A percentile compares a stretch with the other conserved stretches of the same genome.
phyloP scores from a whole-genome alignment of 1,140 invertebrate species.

The Chionoecetes opilio region DNA sequence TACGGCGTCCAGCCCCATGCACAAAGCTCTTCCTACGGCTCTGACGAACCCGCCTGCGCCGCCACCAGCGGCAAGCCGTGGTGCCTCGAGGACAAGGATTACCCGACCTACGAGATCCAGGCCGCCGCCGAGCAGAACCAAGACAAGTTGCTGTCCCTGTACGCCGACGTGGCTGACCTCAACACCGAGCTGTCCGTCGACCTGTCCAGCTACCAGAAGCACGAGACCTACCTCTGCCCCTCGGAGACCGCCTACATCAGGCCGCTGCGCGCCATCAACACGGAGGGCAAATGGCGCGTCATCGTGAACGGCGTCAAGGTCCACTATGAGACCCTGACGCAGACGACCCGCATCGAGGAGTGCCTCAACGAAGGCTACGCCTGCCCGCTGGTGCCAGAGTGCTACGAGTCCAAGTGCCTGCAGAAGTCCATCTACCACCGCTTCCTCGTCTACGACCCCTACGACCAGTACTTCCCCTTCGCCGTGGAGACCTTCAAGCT shows the following conservation, averaged over 20 bases:
- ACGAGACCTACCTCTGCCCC: constrained; percentile 73
- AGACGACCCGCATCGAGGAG: constrained; percentile 82
- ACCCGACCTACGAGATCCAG: constrained; percentile 80
- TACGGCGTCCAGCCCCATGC: not conserved
- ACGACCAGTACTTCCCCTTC: constrained; percentile 82
- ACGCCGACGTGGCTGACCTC: constrained; percentile 73
- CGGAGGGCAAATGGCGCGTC: constrained; percentile 81
- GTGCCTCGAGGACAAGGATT: constrained; percentile 82
- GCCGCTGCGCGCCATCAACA: constrained; percentile 81
- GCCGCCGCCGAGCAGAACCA: constrained; percentile 55
- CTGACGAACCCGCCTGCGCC: constrained; percentile 79
- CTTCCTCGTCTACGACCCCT: constrained; percentile 81
- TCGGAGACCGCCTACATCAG: constrained; percentile 77
- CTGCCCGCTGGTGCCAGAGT: constrained; percentile 80
- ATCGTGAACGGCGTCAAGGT: constrained; percentile 82
- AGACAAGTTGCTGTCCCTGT: constrained; percentile 69
- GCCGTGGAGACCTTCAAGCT: constrained; percentile 82
- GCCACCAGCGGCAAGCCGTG: constrained; percentile 81
- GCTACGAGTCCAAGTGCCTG: constrained; percentile 82
- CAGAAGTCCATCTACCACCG: constrained; percentile 82
- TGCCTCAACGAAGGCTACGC: constrained; percentile 57
- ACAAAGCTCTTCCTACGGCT: constrained; percentile 1
- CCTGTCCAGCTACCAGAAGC: constrained; percentile 15
- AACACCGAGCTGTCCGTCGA: constrained; percentile 61
- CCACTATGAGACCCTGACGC: constrained; percentile 80